Base-by-base conservation (phyloP, 2,113 vertebrate genomes). In the Abramis brama region DNA sequence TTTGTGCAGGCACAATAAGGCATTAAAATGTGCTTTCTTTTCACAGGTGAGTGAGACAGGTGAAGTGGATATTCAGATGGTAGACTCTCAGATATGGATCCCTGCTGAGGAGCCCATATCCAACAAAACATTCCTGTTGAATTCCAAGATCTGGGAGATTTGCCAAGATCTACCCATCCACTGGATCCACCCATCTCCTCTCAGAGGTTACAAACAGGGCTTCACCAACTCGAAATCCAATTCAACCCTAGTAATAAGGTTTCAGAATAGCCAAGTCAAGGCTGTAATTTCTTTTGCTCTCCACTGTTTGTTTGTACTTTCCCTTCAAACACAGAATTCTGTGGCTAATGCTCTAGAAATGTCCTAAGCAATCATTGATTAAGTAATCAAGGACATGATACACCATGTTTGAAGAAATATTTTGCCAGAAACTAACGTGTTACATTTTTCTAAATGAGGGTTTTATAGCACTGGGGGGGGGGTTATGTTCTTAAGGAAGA, bases 111-210 rank as follows among this genome's bases (percentile, higher is more conserved):
- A 95, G 86, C 93, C 95, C 86, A 92, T 95, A 83, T 85, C 90
- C 87, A 93, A 94, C 90, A 89, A 86, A 10, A 90, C 88, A 82
- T 95, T 95, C 91, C 94, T 95, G 85, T 92, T 92, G 66, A 87
- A 92, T 88, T 95, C 95, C 89, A 94, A 93, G 91, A 95, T 95
- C 90, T 94, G 93, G 94, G 94, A 95, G 91, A 91, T 95, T 90
- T 95, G 94, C 92, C 92, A 94, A 86, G 91, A 95, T 85, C 90
- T 95, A 88, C 94, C 95, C 87, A 94, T 95, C 87, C 94, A 95
- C 91, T 95, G 95, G 95, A 95, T 95, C 73, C 92, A 94, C 84
- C 93, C 93, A n/a, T 93, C 93, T 86, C 90, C 90, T 78, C 85
- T 93, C 89, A 92, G 88, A 79, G 94, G 95, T 77, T 95, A 90